These are phyloP conservation scores for Dicerorhinus sumatrensis DNA, from an alignment of 2,113 vertebrate genomes.

Conservation along the genomic window DNA sequence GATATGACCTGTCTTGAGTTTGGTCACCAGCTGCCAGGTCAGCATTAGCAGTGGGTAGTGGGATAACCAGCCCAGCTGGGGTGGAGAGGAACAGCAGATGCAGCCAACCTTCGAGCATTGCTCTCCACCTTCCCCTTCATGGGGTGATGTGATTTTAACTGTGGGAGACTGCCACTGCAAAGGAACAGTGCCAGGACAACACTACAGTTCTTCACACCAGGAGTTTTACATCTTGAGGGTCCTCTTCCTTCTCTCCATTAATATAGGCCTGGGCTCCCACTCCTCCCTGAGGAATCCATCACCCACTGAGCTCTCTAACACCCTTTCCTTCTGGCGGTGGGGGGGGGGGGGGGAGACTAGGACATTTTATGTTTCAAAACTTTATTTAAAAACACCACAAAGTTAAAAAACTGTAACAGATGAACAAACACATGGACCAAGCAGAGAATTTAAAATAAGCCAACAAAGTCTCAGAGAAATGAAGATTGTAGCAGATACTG, in stretches of 20 bases:
- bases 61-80: not conserved
- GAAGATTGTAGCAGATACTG: not conserved
- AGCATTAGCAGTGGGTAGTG: too few relatives aligned
- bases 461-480: not conserved
- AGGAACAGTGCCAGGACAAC: not conserved
- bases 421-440: not conserved
- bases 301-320: not conserved
- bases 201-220: not conserved
- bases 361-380: not conserved
- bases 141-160: not conserved
- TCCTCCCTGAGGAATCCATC: not conserved
- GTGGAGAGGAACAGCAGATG: not conserved
- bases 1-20: not conserved
- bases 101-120: not conserved
- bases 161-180: too few relatives aligned
- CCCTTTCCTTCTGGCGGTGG: not conserved
- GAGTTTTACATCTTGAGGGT: not conserved
- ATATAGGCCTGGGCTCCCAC: not conserved
- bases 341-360: not conserved
- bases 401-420: not conserved
- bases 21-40: not conserved
- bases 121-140: not conserved
- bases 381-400: not conserved
- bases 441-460: not conserved
- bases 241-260: not conserved